Evolutionary conservation across 2,888 invertebrate species (phyloP), one percentile per base, ranked within the genome.

Genomic region (Cynaeus angustus): DNA sequence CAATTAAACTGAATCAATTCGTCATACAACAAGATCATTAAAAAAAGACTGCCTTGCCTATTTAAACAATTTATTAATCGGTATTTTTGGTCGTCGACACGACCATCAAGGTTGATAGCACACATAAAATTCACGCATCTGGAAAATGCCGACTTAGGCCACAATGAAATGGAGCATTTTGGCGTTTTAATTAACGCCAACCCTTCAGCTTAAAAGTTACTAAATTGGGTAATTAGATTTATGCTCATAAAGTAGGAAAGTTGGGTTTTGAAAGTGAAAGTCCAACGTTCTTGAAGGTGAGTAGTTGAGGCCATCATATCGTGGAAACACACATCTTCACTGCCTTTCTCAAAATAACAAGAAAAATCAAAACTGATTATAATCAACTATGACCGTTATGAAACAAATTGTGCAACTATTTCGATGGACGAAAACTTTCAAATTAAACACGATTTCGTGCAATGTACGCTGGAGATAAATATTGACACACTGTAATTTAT

Each of bases 231-330:
- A 62, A 62, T 50, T 50, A 38, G 50, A 50, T 48, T 33, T 50
- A 28, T 48, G 16, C 37, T 37, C 50, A 21, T 41, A 50, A 62
- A 48, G 50, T 41, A 62, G 48, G 62, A 62, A 62, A 62, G 62
- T 62, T 48, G 26, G 13, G 48, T 61, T 61, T 61, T 16, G 61
- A 62, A 62, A 62, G 62, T 62, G 62, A 62, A 62, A 62, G 62
- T 62, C 45, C 28, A 13, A 0, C 30, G 58, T 12, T 13, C 1
- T 61, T 6, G 16, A 61, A 61, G 61, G 61, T 61, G 61, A 61
- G 48, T 46, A 58, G 26, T 28, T 58, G 21, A 33, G 33, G 33
- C 33, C 33, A 33, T 33, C 33, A 33, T 33, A 33, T 33, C 9
- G 6, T 33, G 33, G 1, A 33, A 33, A 33, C 33, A 9, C 33